These are phyloP conservation scores for Pogonus chalceus DNA, from an alignment of 1,140 invertebrate species.

Conservation along the genomic window DNA sequence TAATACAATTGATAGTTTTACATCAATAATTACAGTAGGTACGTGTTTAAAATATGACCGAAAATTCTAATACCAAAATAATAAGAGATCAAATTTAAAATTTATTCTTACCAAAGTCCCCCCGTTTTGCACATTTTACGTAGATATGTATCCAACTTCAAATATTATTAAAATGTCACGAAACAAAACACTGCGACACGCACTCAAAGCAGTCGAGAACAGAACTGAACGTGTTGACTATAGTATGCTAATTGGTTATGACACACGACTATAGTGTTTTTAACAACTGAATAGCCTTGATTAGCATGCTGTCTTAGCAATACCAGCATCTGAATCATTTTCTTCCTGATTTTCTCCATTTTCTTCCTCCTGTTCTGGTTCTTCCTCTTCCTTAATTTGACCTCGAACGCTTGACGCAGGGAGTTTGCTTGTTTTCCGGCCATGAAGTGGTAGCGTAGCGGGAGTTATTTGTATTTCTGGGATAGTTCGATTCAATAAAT, in stretches of 20 bases:
- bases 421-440: conserved; percentile 3
- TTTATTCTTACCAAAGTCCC: neutral
- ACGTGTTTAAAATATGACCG: neutral
- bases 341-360: neutral
- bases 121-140: neutral
- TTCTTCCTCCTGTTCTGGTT: neutral
- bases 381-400: conserved; percentile 8
- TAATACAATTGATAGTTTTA: neutral
- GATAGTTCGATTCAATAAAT: conserved; percentile 52
- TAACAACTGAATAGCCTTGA: neutral
- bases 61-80: neutral
- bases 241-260: no score
- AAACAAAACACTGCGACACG: no score
- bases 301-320: conserved; percentile 3
- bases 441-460: neutral
- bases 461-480: neutral
- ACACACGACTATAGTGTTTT: neutral
- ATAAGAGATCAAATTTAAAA: neutral
- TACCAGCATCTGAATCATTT: neutral
- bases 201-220: no score
- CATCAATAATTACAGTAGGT: neutral
- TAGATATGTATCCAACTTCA: neutral
- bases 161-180: neutral
- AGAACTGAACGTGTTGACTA: no score
- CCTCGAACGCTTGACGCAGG: neutral